Evolutionary conservation across 2,888 invertebrate species (phyloP).

Genomic region (Sialis fuliginosa): DNA sequence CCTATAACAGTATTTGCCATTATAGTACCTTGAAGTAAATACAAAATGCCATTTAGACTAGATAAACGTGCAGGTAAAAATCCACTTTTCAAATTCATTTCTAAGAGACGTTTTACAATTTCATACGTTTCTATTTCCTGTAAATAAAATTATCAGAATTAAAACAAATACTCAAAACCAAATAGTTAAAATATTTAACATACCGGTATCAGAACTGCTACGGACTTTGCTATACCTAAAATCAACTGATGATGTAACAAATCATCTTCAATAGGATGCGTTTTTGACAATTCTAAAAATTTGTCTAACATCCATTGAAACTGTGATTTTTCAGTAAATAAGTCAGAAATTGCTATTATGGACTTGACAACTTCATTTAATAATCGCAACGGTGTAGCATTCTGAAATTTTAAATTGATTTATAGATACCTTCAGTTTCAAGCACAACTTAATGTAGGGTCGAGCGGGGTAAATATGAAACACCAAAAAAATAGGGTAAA

Average conservation of each 20-base stretch:
- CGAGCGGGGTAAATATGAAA: too few species aligned
- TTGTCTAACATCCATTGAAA: constrained; percentile 65
- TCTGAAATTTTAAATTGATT: constrained; percentile 16
- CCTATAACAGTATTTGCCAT: constrained; percentile 27
- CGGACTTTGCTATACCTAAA: constrained; percentile 47
- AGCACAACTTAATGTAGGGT: too few species aligned
- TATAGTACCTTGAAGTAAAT: constrained; percentile 40
- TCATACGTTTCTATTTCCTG: constrained; percentile 40
- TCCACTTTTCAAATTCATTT: constrained; percentile 38
- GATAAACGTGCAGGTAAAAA: constrained; percentile 42
- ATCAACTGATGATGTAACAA: constrained; percentile 53
- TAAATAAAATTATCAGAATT: constrained; percentile 10
- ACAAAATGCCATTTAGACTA: constrained; percentile 46
- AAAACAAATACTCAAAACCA: too few species aligned
- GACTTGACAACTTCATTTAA: constrained; percentile 42
- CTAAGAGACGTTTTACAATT: constrained; percentile 38
- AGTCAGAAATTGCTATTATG: constrained; percentile 54
- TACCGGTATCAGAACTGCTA: constrained; percentile 43
- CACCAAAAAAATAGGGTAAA: too few species aligned
- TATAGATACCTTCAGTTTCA: too few species aligned
- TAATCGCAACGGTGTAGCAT: constrained; percentile 25
- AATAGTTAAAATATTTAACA: too few species aligned
- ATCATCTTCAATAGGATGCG: constrained; percentile 57
- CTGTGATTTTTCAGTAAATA: constrained; percentile 57
- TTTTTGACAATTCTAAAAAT: constrained; percentile 43